Evolutionary conservation across 1,140 invertebrate genomes (phyloP), one percentile per base, ranked within the genome.

Genomic region (Lordiphosa clarofinis): DNA sequence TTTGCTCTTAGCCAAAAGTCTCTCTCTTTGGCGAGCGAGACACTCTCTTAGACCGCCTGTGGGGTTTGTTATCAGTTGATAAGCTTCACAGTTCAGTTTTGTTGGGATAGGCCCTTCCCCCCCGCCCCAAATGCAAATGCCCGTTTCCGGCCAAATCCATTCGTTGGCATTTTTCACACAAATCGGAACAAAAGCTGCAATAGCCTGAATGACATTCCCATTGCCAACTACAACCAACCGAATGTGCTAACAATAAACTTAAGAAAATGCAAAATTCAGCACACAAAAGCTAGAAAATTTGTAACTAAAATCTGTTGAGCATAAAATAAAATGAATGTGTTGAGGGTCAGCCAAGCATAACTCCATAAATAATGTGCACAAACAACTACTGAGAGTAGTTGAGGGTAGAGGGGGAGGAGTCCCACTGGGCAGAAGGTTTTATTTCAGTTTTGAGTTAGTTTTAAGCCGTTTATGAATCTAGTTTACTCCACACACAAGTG

Each of bases 241-340:
- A 64, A 59, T 65, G 66, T 59, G 62, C 55, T 69, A 69, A 60
- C 61, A 69, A 69, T 69, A 69, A 59, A 65, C 56, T 52, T 55
- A 66, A 66, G 67, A 52, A 56, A 58, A 55, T 35, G 42, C 24
- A 37, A 31, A 56, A 60, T 47, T 11, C 21, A 28, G 28, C 21
- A 28, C 49, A 28, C 36, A 49, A n/a, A 11, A 44, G 38, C 35
- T 21, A 39, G 8, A 13, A 58, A 53, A 52, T 48, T 43, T 15
- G 28, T 12, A 15, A 19, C 11, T n/a, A 48, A 48, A 28, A 31
- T 31, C 46, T 48, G 24, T 36, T 35, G 33, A n/a, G 13, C 12
- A 48, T 31, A 35, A 48, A 48, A 48, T 2, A 13, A 13, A 46
- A 35, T 48, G 31, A 48, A 36, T 48, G 31, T 35, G 24, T 28